phyloP scores from a whole-genome alignment of 2,888 invertebrate species.

The Scrobipalpa atriplicella region DNA sequence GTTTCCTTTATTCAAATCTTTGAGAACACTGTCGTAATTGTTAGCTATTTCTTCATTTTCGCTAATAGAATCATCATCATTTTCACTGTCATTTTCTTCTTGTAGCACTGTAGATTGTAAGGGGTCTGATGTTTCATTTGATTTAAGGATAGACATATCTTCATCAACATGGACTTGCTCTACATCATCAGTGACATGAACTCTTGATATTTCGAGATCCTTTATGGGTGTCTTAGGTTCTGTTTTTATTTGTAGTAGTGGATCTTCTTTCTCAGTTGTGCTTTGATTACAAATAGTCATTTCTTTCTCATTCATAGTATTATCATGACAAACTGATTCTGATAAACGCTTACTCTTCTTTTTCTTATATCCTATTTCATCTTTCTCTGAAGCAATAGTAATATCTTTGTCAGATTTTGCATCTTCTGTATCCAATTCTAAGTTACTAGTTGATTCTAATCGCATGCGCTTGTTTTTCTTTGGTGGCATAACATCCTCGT shows the following conservation, averaged over 20 bases:
- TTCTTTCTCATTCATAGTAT: conserved; percentile 60
- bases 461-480: conserved; percentile 60
- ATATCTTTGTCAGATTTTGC: conserved; percentile 26
- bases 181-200: conserved; percentile 54
- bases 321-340: conserved; percentile 50
- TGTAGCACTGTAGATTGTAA: conserved; percentile 51
- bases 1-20: conserved; percentile 54
- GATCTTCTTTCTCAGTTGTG: conserved; percentile 51
- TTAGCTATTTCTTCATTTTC: conserved; percentile 66
- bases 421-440: conserved; percentile 30
- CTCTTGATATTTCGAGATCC: conserved; percentile 51
- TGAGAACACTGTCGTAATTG: conserved; percentile 66
- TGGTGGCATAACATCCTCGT: conserved; percentile 48
- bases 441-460: conserved; percentile 57
- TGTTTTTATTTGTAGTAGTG: conserved; percentile 58
- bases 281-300: conserved; percentile 54
- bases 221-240: conserved; percentile 66
- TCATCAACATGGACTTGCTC: conserved; percentile 56
- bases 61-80: conserved; percentile 48
- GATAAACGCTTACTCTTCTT: conserved; percentile 50
- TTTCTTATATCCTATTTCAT: conserved; percentile 37
- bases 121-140: conserved; percentile 59
- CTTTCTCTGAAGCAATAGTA: conserved; percentile 7
- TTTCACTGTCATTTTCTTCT: conserved; percentile 38
- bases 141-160: conserved; percentile 50